A percentile compares a stretch with the other conserved stretches of the same genome.
Conservation (phyloP, 1,140 invertebrate species). For the Lithobius niger region DNA sequence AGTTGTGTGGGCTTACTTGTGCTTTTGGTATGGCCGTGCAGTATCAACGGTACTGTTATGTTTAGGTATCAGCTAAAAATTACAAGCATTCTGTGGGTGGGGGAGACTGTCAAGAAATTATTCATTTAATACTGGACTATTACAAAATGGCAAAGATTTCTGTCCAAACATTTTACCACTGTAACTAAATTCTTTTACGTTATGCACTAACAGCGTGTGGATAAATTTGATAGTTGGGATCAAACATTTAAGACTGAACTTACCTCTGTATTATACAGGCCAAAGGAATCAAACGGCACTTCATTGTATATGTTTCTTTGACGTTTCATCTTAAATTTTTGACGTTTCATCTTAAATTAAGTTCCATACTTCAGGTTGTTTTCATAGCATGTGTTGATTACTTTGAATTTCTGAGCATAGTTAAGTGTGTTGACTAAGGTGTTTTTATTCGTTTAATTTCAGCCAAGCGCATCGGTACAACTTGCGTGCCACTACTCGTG, state of each 20-base stretch:
- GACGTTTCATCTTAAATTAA: background rate
- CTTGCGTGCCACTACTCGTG: slow-evolving; percentile 22
- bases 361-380: background rate
- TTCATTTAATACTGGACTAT: too few relatives aligned
- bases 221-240: too few relatives aligned
- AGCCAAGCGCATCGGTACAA: slow-evolving; percentile 23
- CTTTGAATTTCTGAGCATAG: background rate
- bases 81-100: too few relatives aligned
- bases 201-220: too few relatives aligned
- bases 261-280: background rate
- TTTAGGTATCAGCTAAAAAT: background rate
- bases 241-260: too few relatives aligned
- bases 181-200: too few relatives aligned
- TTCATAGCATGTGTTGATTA: background rate
- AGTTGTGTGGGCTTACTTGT: background rate
- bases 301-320: slow-evolving; percentile 14
- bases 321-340: too few relatives aligned
- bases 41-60: background rate
- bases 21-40: background rate
- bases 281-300: background rate
- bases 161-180: too few relatives aligned
- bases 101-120: too few relatives aligned
- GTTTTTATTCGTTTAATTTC: background rate
- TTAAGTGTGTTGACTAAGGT: background rate
- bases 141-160: too few relatives aligned